Evolutionary conservation across 2,888 invertebrate species (phyloP).

Genomic region (Adela reaumurella): DNA sequence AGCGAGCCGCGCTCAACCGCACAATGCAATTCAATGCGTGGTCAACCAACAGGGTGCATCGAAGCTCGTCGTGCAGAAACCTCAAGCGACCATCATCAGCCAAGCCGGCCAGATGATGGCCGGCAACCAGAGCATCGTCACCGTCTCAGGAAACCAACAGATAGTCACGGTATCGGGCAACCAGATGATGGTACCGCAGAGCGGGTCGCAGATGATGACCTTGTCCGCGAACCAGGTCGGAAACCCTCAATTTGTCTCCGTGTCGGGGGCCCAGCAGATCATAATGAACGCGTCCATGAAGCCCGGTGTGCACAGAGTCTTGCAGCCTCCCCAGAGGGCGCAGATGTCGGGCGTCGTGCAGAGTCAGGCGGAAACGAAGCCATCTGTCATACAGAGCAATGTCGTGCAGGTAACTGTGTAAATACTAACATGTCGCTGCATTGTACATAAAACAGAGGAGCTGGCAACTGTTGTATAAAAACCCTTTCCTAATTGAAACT

Average conservation of each 20-base stretch:
- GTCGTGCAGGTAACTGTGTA: constrained; percentile 21
- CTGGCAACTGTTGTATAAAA: neutral
- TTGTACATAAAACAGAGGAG: too few relatives aligned
- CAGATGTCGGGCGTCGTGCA: constrained; percentile 19
- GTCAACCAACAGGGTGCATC: constrained; percentile 33
- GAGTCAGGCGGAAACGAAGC: constrained; percentile 21
- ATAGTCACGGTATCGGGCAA: constrained; percentile 5
- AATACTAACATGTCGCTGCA: too few relatives aligned
- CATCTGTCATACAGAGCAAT: constrained; percentile 25
- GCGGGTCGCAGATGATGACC: constrained; percentile 36
- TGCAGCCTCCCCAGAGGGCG: constrained; percentile 27
- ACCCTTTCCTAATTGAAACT: too few relatives aligned
- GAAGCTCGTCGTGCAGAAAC: constrained; percentile 42
- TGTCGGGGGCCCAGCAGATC: constrained; percentile 41
- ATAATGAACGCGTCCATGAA: constrained; percentile 39
- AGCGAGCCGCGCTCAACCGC: constrained; percentile 47
- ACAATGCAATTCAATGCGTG: constrained; percentile 35
- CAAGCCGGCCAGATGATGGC: constrained; percentile 8
- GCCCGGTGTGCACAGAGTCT: constrained; percentile 28
- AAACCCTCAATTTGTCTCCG: constrained; percentile 36
- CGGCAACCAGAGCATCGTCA: constrained; percentile 4
- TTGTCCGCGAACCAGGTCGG: constrained; percentile 47
- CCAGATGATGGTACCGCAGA: constrained; percentile 26
- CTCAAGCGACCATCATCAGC: constrained; percentile 32
- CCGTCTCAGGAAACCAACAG: constrained; percentile 18